A percentile compares a stretch with the other conserved stretches of the same genome.
Conservation (phyloP, 1,140 invertebrate species). For the Helicorthomorpha holstii region DNA sequence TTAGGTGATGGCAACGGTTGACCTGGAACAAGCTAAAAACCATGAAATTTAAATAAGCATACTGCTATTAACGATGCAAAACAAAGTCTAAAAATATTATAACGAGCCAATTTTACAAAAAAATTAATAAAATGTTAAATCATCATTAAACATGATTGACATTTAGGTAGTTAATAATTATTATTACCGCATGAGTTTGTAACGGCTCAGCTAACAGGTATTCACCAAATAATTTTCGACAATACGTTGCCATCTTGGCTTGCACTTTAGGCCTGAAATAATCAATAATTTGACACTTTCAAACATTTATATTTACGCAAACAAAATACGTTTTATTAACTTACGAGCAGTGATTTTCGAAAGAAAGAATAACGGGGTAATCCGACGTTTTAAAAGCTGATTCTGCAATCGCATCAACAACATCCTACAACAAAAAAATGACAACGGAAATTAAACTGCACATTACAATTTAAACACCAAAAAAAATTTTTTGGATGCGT, state of each 20-base stretch:
- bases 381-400: constrained; percentile 96
- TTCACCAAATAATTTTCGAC: constrained; percentile 84
- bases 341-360: constrained; percentile 86
- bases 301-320: constrained; percentile 4
- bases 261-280: constrained; percentile 63
- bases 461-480: neutral
- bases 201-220: constrained; percentile 79
- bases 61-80: neutral
- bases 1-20: constrained; percentile 70
- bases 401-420: constrained; percentile 91
- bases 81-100: neutral
- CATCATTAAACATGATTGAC: neutral
- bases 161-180: no score
- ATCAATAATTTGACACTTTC: constrained; percentile 5
- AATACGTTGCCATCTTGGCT: constrained; percentile 96
- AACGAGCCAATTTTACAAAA: neutral
- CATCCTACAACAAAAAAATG: constrained; percentile 46
- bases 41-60: constrained; percentile 1
- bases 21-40: constrained; percentile 46
- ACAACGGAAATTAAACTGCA: no score
- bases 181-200: constrained; percentile 57
- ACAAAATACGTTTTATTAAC: constrained; percentile 12
- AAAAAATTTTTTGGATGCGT: neutral
- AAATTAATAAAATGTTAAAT: neutral
- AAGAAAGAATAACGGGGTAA: constrained; percentile 87